Evolutionary conservation across 2,113 vertebrate genomes (phyloP).

Genomic region (Pagrus major): DNA sequence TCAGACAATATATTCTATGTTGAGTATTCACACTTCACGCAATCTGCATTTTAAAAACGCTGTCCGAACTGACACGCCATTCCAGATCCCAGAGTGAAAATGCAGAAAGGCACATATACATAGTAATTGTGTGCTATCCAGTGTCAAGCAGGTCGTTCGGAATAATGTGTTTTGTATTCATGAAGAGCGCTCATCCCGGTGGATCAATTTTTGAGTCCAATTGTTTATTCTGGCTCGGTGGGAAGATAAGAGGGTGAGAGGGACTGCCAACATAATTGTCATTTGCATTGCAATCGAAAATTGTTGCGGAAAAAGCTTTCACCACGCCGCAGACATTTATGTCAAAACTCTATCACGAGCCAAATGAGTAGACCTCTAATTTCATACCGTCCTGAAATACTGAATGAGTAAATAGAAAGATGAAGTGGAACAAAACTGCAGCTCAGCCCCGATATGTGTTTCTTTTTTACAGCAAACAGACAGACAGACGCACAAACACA

Average conservation of each 20-base stretch:
- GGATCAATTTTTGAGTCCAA: slow-evolving; percentile 67
- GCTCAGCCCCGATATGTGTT: slow-evolving; percentile 26
- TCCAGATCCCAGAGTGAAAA: slow-evolving; percentile 48
- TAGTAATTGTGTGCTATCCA: slow-evolving; percentile 68
- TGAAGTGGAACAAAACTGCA: slow-evolving; percentile 48
- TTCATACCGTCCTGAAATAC: slow-evolving; percentile 47
- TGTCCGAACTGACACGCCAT: slow-evolving; percentile 45
- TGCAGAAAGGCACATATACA: slow-evolving; percentile 65
- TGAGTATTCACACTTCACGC: slow-evolving; percentile 35
- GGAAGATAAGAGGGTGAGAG: slow-evolving; percentile 70
- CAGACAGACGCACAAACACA: slow-evolving; percentile 19
- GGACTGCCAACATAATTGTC: slow-evolving; percentile 67
- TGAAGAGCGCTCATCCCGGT: slow-evolving; percentile 55
- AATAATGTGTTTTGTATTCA: slow-evolving; percentile 76
- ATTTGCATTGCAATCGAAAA: slow-evolving; percentile 71
- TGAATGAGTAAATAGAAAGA: slow-evolving; percentile 55
- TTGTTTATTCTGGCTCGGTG: slow-evolving; percentile 68
- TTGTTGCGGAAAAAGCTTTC: slow-evolving; percentile 57
- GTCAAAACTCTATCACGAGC: slow-evolving; percentile 63
- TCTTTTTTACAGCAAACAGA: slow-evolving; percentile 12
- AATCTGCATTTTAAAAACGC: slow-evolving; percentile 54
- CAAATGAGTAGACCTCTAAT: slow-evolving; percentile 58
- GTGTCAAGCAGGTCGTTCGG: slow-evolving; percentile 65
- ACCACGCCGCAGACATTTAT: slow-evolving; percentile 37
- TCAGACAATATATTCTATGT: slow-evolving; percentile 25